Evolutionary conservation across 2,888 invertebrate species (phyloP).

Genomic region (Diplolepis rosae): DNA sequence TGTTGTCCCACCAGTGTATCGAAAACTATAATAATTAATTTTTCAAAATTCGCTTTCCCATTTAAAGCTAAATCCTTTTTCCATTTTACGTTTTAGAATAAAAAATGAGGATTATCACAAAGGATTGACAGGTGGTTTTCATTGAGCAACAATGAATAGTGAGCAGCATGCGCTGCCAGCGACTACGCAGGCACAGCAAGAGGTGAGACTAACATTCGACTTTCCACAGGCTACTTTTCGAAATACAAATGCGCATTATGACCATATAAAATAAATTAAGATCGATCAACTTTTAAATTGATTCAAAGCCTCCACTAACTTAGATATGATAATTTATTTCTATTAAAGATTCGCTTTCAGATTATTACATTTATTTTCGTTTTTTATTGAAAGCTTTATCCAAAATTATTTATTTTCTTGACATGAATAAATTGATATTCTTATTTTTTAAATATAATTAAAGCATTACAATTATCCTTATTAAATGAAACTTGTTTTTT

Average conservation of each 20-base stretch:
- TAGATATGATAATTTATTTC: not conserved
- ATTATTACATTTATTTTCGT: slow-evolving; percentile 7
- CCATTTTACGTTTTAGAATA: slow-evolving; percentile 58
- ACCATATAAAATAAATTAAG: too few species aligned
- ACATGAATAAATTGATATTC: too few species aligned
- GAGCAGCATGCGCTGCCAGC: slow-evolving; percentile 74
- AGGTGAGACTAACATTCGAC: slow-evolving; percentile 60
- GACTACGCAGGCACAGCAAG: slow-evolving; percentile 73
- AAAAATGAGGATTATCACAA: slow-evolving; percentile 60
- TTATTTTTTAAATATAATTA: too few species aligned
- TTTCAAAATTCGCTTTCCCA: too few species aligned
- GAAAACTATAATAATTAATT: too few species aligned
- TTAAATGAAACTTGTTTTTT: too few species aligned
- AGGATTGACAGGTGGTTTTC: slow-evolving; percentile 60
- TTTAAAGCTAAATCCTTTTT: not conserved
- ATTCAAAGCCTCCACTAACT: not conserved
- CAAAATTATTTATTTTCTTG: too few species aligned
- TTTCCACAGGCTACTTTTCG: slow-evolving; percentile 54
- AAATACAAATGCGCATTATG: slow-evolving; percentile 63
- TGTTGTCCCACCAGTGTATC: too few species aligned
- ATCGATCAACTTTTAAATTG: too few species aligned
- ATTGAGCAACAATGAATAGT: slow-evolving; percentile 72
- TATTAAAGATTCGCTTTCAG: slow-evolving; percentile 4
- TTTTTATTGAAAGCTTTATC: too few species aligned
- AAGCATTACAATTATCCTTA: too few species aligned